A percentile compares a stretch with the other conserved stretches of the same genome.
phyloP scores from a whole-genome alignment of 2,888 invertebrate species.

The Brachypterus glaber region DNA sequence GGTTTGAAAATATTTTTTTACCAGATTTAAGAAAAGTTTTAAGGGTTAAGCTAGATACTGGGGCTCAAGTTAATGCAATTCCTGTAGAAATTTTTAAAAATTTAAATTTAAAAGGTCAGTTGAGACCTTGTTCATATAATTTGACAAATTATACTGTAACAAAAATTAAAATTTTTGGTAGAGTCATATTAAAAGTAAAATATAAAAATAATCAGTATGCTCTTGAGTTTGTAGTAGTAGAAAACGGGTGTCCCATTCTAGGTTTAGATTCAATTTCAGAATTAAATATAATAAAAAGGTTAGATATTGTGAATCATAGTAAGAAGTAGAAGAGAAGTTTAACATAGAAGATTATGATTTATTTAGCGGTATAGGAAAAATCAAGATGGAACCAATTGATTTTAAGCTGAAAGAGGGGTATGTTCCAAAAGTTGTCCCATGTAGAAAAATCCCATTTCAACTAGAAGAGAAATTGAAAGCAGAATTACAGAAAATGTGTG shows the following conservation, averaged over 20 bases:
- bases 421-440: not conserved
- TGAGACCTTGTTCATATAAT: no score
- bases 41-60: not conserved
- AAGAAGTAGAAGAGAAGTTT: not conserved
- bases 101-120: no score
- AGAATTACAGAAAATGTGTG: constrained; percentile 1
- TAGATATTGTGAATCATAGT: no score
- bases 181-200: no score
- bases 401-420: not conserved
- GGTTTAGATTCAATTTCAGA: not conserved
- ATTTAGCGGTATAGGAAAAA: constrained; percentile 2
- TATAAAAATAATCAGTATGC: no score
- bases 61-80: constrained; percentile 1
- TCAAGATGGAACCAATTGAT: not conserved
- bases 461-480: not conserved
- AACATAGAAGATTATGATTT: not conserved
- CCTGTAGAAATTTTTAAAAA: not conserved
- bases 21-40: not conserved
- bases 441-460: constrained; percentile 1
- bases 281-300: constrained; percentile 4
- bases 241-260: not conserved
- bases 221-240: no score
- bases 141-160: no score
- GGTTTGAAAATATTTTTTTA: not conserved
- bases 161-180: constrained; percentile 3